A percentile compares a stretch with the other conserved stretches of the same genome.
Evolutionary conservation across 2,888 invertebrate species (phyloP).

Genomic region (Melanostoma scalare): DNA sequence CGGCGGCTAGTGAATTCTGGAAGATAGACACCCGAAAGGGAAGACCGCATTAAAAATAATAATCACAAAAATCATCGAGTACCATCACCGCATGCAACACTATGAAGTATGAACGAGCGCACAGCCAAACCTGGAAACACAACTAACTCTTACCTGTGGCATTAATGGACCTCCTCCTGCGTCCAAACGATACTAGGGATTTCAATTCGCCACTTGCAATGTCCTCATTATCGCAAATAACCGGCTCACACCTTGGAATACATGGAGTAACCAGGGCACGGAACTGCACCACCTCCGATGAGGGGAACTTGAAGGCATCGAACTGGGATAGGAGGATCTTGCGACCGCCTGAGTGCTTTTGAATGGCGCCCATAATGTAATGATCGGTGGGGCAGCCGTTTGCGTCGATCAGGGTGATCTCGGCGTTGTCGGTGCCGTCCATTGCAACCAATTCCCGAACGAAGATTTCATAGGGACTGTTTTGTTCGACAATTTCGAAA

Average conservation of each 20-base stretch:
- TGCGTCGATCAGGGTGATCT: constrained; percentile 95
- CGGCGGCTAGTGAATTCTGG: constrained; percentile 71
- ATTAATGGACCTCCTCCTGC: constrained; percentile 88
- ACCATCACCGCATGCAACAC: constrained; percentile 25
- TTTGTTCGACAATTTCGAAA: constrained; percentile 95
- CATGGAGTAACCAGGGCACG: constrained; percentile 96
- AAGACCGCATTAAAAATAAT: constrained; percentile 53
- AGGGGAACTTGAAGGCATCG: constrained; percentile 98
- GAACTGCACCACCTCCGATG: constrained; percentile 97
- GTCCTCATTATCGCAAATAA: constrained; percentile 93
- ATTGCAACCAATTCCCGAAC: constrained; percentile 96
- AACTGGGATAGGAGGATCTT: constrained; percentile 95
- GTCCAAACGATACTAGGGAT: constrained; percentile 92
- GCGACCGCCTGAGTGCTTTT: constrained; percentile 90
- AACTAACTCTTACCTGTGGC: constrained; percentile 78
- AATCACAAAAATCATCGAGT: constrained; percentile 51
- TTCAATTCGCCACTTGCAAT: constrained; percentile 90
- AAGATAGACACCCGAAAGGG: constrained; percentile 39
- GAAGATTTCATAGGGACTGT: constrained; percentile 97
- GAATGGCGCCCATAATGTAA: constrained; percentile 96
- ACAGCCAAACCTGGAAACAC: too few relatives aligned
- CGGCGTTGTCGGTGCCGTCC: constrained; percentile 96
- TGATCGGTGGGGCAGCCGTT: constrained; percentile 96
- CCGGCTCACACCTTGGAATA: constrained; percentile 95
- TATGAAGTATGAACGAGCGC: background rate